Conservation (phyloP, 1,140 invertebrate species). For the Semibalanus balanoides region DNA sequence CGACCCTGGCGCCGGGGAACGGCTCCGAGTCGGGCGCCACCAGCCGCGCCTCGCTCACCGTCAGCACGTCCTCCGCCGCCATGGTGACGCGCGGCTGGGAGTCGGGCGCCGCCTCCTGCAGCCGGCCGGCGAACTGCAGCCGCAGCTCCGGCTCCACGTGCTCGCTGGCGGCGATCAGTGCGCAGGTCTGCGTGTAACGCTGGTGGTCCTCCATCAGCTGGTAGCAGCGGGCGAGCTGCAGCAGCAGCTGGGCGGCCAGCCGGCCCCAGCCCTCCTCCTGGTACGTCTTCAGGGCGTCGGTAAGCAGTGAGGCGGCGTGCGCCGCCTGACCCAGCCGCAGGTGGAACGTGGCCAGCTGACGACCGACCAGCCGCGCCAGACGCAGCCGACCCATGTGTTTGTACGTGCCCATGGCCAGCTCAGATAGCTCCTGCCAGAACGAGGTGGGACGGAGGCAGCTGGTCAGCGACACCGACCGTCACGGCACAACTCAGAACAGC, state of each 20-base stretch:
- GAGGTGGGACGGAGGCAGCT: background rate
- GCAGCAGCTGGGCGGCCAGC: constrained; percentile 60
- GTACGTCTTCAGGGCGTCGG: constrained; percentile 71
- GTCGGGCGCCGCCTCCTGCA: background rate
- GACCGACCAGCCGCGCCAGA: constrained; percentile 70
- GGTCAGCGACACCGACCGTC: background rate
- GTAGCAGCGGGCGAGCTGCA: constrained; percentile 74
- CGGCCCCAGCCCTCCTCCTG: constrained; percentile 70
- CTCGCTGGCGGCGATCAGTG: constrained; percentile 51
- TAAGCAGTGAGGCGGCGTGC: constrained; percentile 74
- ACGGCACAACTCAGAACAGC: too few species aligned
- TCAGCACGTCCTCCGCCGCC: constrained; percentile 4
- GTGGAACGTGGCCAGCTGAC: constrained; percentile 79
- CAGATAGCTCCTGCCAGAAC: constrained; percentile 58
- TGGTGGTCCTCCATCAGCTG: constrained; percentile 56
- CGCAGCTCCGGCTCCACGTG: background rate
- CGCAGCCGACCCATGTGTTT: constrained; percentile 82
- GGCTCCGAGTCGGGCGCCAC: constrained; percentile 1
- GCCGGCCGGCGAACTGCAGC: constrained; percentile 1
- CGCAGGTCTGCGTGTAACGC: constrained; percentile 39
- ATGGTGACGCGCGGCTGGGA: background rate
- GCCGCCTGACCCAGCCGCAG: constrained; percentile 67
- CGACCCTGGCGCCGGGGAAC: background rate
- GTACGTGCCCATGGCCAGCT: constrained; percentile 89
- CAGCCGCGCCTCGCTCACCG: constrained; percentile 3